phyloP scores from a whole-genome alignment of 2,888 invertebrate genomes.

The Proisotoma minuta region DNA sequence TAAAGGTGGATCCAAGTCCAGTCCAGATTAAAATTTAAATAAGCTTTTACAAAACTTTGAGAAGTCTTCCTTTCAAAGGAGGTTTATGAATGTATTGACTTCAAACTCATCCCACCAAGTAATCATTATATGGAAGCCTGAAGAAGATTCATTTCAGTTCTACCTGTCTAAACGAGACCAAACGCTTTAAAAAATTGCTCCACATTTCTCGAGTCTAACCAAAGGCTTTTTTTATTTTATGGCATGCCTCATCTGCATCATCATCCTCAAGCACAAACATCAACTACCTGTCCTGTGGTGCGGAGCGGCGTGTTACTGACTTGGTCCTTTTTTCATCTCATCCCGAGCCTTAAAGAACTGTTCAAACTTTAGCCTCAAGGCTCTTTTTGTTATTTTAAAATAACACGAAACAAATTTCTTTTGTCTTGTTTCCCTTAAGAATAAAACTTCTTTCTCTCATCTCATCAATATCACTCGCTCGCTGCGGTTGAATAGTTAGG shows the following conservation, averaged over 20 bases:
- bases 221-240: neutral
- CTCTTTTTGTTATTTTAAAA: conserved; percentile 11
- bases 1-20: neutral
- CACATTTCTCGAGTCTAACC: neutral
- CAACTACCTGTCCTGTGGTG: neutral
- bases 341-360: neutral
- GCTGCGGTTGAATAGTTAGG: neutral
- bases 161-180: neutral
- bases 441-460: neutral
- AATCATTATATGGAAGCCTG: neutral
- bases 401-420: neutral
- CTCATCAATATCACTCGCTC: conserved; percentile 12
- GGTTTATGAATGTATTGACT: too few relatives aligned
- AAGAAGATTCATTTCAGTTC: conserved; percentile 7
- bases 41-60: neutral
- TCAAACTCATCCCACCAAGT: too few relatives aligned
- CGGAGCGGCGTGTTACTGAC: neutral
- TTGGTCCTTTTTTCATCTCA: neutral
- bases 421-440: neutral
- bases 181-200: conserved; percentile 9
- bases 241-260: neutral
- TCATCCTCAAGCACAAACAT: neutral
- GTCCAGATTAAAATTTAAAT: neutral
- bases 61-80: too few relatives aligned
- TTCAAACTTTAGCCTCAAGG: neutral